Evolutionary conservation across 2,888 invertebrate species (phyloP).

Genomic region (Lobophora halterata): DNA sequence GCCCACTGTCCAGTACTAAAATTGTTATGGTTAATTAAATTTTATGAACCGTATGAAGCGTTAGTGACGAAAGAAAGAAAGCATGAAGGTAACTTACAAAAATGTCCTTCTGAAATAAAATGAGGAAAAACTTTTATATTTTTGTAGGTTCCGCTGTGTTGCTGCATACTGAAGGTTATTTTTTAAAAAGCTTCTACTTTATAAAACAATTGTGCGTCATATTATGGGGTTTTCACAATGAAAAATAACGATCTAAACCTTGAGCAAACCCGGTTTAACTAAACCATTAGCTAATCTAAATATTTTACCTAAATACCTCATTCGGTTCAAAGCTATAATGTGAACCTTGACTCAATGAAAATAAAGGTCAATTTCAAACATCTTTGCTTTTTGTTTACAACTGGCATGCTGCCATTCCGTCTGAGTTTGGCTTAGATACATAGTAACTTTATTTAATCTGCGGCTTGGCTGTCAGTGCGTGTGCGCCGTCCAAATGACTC

Average conservation of each 20-base stretch:
- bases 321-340: conserved; percentile 20
- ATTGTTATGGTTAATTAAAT: conserved; percentile 14
- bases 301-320: conserved; percentile 23
- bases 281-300: conserved; percentile 15
- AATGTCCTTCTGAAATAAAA: conserved; percentile 9
- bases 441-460: too few relatives aligned
- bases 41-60: neutral
- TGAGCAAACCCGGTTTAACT: conserved; percentile 17
- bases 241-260: conserved; percentile 17
- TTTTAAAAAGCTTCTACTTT: too few relatives aligned
- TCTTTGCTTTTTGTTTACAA: conserved; percentile 26
- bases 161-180: too few relatives aligned
- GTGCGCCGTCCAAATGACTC: conserved; percentile 40
- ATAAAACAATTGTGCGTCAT: neutral
- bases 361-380: conserved; percentile 29
- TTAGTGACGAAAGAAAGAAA: neutral
- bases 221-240: conserved; percentile 2
- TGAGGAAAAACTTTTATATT: too few relatives aligned
- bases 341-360: conserved; percentile 32
- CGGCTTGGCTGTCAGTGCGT: conserved; percentile 35
- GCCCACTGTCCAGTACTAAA: conserved; percentile 15
- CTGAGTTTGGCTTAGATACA: too few relatives aligned
- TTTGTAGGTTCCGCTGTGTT: too few relatives aligned
- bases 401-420: conserved; percentile 43
- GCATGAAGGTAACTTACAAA: neutral